Evolutionary conservation across 2,113 vertebrate genomes (phyloP), one percentile per base, ranked within the genome.

Genomic region (Nesospiza acunhae): DNA sequence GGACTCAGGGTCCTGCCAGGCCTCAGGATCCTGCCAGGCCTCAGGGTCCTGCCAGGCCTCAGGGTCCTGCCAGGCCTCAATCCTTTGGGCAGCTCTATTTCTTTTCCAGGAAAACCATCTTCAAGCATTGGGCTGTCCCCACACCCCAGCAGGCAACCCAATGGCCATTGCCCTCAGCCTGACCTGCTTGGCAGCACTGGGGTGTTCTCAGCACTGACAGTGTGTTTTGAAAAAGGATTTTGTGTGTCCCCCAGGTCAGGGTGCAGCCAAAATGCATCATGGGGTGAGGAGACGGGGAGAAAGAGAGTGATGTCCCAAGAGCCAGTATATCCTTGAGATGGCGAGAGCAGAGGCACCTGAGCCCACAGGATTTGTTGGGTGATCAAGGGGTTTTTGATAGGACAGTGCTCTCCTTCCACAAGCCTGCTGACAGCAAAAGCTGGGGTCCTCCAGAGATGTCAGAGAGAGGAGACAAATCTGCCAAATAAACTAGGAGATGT

Each of bases 241-340:
- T 44, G 10, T 52, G 31, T 44, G 17, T 11, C 21, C 21, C 23
- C 1, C 33, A 37, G 41, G 6, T 44, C 9, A 22, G 3, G 17
- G 27, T 31, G 8, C 21, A 70, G 37, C 3, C 26, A 44, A 60
- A 52, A 15, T 3, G 37, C 16, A 20, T 35, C 0, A 2, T 8
- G 56, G 24, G 37, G 26, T 37, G 26, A 72, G 16, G 46, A 30
- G 31, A 35, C 24, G 4, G 12, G 31, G 35, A 31, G 26, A 14
- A 44, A 44, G 5, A 28, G 7, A 13, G 10, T 3, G 2, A 10
- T 59, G 5, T 41, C 1, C 19, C 30, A 22, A n/a, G 56, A n/a
- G 21, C 10, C 39, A 62, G 14, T 20, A 31, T 7, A 31, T 2
- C 15, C 16, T 12, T 44, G 20, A 44, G 41, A 5, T 6, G 14